Evolutionary conservation across 35 echinoderm and acorn worm genomes (phyloP).

Genomic region (Apostichopus californicus): DNA sequence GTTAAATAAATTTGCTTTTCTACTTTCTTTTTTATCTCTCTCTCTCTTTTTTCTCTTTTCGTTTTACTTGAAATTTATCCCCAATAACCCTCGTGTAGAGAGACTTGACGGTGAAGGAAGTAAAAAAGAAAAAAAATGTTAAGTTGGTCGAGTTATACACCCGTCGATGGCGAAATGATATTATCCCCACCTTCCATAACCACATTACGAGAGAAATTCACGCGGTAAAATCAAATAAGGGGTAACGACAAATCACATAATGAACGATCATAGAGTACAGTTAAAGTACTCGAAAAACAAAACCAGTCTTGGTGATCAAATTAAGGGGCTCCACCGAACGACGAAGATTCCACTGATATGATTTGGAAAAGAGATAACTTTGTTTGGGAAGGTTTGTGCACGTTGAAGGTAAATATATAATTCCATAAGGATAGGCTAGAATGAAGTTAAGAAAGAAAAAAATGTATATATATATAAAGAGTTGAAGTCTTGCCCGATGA

Average conservation of each 20-base stretch:
- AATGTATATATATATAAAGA: conserved; percentile 54
- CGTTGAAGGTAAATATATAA: conserved; percentile 62
- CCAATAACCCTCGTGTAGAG: conserved; percentile 39
- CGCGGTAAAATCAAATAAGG: conserved; percentile 87
- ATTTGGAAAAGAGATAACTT: conserved; percentile 63
- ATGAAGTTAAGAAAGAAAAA: conserved; percentile 36
- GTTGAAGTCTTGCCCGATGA: conserved; percentile 4
- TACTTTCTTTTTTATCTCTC: neutral
- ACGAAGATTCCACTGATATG: conserved; percentile 51
- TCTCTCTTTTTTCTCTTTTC: neutral
- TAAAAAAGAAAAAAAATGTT: conserved; percentile 1
- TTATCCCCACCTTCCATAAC: conserved; percentile 72
- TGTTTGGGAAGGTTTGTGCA: conserved; percentile 50
- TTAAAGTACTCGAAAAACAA: conserved; percentile 99
- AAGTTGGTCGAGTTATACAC: conserved; percentile 34
- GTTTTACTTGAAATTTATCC: conserved; percentile 30
- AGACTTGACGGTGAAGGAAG: conserved; percentile 10
- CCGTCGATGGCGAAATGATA: conserved; percentile 57
- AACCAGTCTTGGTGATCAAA: conserved; percentile 91
- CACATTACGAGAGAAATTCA: conserved; percentile 94
- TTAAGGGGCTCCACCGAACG: conserved; percentile 69
- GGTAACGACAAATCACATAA: conserved; percentile 92
- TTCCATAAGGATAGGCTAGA: conserved; percentile 60
- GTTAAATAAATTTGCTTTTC: conserved; percentile 54
- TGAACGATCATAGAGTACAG: conserved; percentile 94